Percentiles rank a stretch among this genome's conserved stretches.
phyloP scores from a whole-genome alignment of 2,888 invertebrate genomes.

The Lumbricus terrestris region DNA sequence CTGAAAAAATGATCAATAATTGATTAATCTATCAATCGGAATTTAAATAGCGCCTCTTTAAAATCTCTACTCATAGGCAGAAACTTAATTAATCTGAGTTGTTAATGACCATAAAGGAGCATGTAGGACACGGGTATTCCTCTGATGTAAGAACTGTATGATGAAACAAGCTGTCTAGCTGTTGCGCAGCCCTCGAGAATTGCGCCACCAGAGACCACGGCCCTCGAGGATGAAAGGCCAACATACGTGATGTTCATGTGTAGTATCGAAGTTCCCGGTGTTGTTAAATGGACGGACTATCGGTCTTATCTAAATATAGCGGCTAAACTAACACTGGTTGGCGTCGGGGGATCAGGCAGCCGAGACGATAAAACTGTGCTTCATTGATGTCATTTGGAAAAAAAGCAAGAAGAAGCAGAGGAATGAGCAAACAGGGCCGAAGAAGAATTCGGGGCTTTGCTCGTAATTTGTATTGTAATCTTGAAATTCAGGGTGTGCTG shows the following conservation, averaged over 20 bases:
- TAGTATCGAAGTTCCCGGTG: not conserved
- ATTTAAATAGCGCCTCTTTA: too few relatives aligned
- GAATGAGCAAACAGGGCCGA: not conserved
- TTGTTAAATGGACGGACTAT: not conserved
- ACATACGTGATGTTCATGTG: not conserved
- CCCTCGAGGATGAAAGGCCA: slow-evolving; percentile 3
- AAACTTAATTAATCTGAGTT: too few relatives aligned
- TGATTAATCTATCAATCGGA: not conserved
- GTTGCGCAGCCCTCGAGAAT: not conserved
- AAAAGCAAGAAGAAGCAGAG: not conserved
- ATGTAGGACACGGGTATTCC: too few relatives aligned
- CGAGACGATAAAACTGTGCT: not conserved
- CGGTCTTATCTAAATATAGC: not conserved
- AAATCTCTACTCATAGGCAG: too few relatives aligned
- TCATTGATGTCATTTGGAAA: not conserved
- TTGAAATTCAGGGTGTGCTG: too few relatives aligned
- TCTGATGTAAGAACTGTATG: too few relatives aligned
- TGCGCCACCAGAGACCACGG: not conserved
- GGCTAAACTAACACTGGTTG: slow-evolving; percentile 3
- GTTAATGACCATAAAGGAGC: too few relatives aligned
- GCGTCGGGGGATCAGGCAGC: not conserved
- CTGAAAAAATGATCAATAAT: not conserved
- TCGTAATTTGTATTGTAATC: not conserved
- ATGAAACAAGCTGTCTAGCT: not conserved
- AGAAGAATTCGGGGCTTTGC: not conserved